These are phyloP conservation scores for Gallinago nigripennis DNA, from an alignment of 2,797 vertebrate species.

Conservation along the genomic window DNA sequence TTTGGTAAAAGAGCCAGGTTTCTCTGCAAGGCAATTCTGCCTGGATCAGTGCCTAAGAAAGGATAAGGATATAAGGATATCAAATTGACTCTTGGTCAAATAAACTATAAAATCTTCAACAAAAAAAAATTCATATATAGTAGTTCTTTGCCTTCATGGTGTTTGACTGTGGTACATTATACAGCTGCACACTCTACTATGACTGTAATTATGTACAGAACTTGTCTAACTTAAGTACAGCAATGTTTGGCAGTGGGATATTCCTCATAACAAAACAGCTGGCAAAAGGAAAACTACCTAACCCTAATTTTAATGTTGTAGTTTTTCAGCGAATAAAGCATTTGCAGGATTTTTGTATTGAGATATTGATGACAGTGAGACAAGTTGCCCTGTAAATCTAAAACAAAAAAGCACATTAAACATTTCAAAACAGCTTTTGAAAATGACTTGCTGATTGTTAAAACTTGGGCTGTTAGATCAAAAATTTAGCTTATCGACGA, in stretches of 20 bases:
- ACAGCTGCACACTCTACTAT: neutral
- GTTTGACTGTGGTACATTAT: conserved; percentile 14
- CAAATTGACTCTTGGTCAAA: neutral
- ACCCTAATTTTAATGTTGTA: conserved; percentile 64
- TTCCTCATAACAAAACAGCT: conserved; percentile 10
- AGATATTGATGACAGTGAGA: conserved; percentile 64
- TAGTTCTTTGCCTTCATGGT: neutral
- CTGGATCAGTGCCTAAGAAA: conserved; percentile 64
- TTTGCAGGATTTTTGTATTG: conserved; percentile 78
- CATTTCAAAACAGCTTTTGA: conserved; percentile 66
- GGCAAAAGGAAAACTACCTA: conserved; percentile 52
- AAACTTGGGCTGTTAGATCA: neutral
- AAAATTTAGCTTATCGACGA: neutral
- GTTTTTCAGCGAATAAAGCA: conserved; percentile 71
- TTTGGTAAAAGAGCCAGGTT: conserved; percentile 38
- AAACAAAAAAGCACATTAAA: conserved; percentile 78
- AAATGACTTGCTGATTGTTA: conserved; percentile 21
- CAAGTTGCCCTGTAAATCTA: conserved; percentile 76
- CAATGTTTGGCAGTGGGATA: conserved; percentile 6
- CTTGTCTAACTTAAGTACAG: conserved; percentile 78
- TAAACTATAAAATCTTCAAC: neutral
- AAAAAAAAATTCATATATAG: neutral
- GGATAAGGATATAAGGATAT: neutral
- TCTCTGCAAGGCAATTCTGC: conserved; percentile 21
- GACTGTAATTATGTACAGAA: conserved; percentile 90